A percentile compares a stretch with the other conserved stretches of the same genome.
phyloP scores from a whole-genome alignment of 2,113 vertebrate genomes.

The Zootoca vivipara region DNA sequence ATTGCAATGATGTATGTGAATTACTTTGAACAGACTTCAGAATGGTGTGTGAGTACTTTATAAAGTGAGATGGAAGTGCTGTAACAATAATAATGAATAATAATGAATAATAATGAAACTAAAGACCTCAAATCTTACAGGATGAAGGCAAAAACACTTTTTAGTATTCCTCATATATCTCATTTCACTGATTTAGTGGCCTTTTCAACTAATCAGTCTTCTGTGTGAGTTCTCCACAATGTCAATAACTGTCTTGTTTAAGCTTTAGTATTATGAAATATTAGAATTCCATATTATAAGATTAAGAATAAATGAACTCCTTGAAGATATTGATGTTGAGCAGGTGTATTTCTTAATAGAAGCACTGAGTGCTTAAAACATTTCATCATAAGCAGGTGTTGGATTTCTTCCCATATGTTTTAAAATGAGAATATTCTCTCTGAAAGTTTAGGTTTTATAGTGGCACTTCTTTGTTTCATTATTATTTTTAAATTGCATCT shows the following conservation, averaged over 20 bases:
- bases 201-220: constrained; percentile 32
- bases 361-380: fast-evolving
- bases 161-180: constrained; percentile 10
- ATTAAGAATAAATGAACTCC: constrained; percentile 7
- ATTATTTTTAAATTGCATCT: constrained; percentile 40
- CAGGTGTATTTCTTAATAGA: constrained; percentile 33
- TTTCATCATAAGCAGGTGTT: constrained; percentile 38
- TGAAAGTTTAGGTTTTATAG: not conserved
- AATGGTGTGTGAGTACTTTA: not conserved
- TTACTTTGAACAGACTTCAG: not conserved
- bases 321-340: constrained; percentile 36
- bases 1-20: not conserved
- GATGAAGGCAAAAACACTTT: constrained; percentile 33
- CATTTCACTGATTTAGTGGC: constrained; percentile 10
- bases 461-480: not conserved
- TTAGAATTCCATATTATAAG: constrained; percentile 34
- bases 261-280: constrained; percentile 33
- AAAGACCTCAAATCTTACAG: not conserved
- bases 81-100: not conserved
- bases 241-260: constrained; percentile 28
- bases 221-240: constrained; percentile 31
- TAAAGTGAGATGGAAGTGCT: not conserved
- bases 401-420: constrained; percentile 20
- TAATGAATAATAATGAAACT: not conserved
- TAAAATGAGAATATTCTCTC: constrained; percentile 2